These are phyloP conservation scores for Gracilinanus agilis DNA, from an alignment of 2,113 vertebrate genomes.

Conservation along the genomic window DNA sequence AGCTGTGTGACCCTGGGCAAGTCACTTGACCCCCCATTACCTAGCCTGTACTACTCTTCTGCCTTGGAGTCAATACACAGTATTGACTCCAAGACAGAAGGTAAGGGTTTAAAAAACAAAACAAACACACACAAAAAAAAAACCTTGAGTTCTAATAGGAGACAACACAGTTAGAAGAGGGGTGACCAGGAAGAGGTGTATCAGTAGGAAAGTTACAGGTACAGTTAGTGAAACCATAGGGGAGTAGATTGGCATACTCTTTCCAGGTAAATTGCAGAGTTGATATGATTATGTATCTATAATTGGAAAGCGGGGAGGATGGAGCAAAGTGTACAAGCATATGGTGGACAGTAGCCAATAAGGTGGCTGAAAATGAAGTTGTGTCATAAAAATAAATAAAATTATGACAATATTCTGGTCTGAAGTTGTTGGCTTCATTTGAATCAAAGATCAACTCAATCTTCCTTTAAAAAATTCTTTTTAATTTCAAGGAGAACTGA, in stretches of 20 bases:
- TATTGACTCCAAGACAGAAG: no score
- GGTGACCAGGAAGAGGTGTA: no score
- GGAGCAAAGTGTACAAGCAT: background rate
- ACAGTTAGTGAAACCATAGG: background rate
- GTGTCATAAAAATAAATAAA: background rate
- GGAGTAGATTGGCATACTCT: background rate
- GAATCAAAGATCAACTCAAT: background rate
- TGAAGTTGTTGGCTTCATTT: background rate
- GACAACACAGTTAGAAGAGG: background rate
- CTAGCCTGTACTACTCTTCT: no score
- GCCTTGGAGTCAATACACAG: no score
- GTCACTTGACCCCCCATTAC: no score
- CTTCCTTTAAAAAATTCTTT: background rate
- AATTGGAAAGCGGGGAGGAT: background rate
- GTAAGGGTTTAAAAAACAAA: no score
- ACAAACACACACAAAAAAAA: no score
- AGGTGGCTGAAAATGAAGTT: background rate
- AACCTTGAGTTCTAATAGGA: no score
- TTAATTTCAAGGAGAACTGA: background rate
- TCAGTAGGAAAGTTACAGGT: background rate
- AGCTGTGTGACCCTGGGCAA: no score
- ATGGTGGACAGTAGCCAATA: background rate
- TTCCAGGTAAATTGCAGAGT: background rate
- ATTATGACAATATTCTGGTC: background rate
- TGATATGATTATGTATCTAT: background rate